Evolutionary conservation across 2,113 vertebrate species (phyloP), one percentile per base, ranked within the genome.

Genomic region (Petrocephalus microphthalmus): DNA sequence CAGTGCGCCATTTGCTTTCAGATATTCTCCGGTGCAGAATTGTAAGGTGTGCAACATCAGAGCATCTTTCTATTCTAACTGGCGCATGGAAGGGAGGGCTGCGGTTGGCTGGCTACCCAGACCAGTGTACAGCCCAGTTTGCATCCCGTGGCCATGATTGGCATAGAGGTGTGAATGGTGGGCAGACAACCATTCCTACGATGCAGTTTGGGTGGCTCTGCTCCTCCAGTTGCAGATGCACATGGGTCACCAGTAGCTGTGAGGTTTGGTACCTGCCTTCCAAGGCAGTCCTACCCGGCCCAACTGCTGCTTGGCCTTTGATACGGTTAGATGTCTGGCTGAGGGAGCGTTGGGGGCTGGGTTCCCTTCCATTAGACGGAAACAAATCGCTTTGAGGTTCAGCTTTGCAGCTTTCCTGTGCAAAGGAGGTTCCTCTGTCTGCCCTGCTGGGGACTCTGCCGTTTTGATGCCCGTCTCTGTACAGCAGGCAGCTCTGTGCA

Each of bases 401-500:
- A 37, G 67, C 10, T 37, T 33, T 74, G 10, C 17, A 22, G 67
- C 25, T 17, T 33, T 74, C 67, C 71, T 78, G 29, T 42, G 33
- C 67, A 37, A 29, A 37, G 13, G 25, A 37, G 0, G 17, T 29
- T 42, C 67, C 67, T 7, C 29, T 42, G 33, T 10, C 25, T 29
- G 60, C 60, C 2, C 67, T 71, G 64, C 4, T 33, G 64, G 64
- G 64, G 78, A 20, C 78, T 42, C 3, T 42, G 7, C 17, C 45
- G 13, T 29, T 19, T 54, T 11, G 13, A 7, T 19, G 51, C 22
- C 20, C 19, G 17, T 37, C 5, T 85, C 84, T 54, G n/a, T 85
- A 51, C 11, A 19, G 89, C 91, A 89, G n/a, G 22, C 89, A 91
- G 45, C 91, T 94, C 84, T 88, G 11, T 86, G 92, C 87, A 60